Conservation (phyloP, 2,113 vertebrate species). For the Pterocles burchelli region DNA sequence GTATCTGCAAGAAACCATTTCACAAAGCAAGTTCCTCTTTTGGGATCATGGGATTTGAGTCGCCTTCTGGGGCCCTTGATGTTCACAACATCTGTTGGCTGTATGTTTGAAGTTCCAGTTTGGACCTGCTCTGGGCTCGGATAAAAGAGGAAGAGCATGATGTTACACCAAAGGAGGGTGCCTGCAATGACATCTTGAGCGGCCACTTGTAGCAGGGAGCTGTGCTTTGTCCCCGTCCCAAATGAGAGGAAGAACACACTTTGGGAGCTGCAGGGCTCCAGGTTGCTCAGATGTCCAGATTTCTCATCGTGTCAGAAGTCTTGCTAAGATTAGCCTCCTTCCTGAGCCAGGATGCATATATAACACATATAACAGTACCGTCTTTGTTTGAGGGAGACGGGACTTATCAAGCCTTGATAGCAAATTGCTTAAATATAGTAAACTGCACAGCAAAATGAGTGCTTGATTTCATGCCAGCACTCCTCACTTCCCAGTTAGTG, state of each 20-base stretch:
- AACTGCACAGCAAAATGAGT: not conserved
- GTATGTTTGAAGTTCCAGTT: conserved; percentile 59
- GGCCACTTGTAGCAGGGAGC: not conserved
- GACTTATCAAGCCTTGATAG: not conserved
- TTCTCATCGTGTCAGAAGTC: not conserved
- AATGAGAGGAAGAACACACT: not conserved
- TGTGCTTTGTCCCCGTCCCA: not conserved
- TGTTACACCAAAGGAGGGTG: not conserved
- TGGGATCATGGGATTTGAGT: conserved; percentile 60
- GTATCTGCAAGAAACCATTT: conserved; percentile 20
- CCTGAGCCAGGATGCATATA: not conserved
- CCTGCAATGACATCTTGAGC: not conserved
- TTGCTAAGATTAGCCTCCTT: not conserved
- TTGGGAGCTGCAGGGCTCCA: not conserved
- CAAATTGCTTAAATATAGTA: not conserved
- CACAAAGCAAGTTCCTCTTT: conserved; percentile 63
- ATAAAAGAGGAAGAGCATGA: conserved; percentile 59
- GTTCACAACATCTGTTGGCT: conserved; percentile 57
- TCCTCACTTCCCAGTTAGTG: not conserved
- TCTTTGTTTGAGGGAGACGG: not conserved
- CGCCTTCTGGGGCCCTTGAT: conserved; percentile 1
- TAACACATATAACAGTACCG: not conserved
- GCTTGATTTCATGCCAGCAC: not conserved
- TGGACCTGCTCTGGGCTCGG: conserved; percentile 45
- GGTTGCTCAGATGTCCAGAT: not conserved